Percentiles rank a stretch among this genome's conserved stretches.
These are phyloP conservation scores for Mactra quadrangularis DNA, from an alignment of 1,140 invertebrate genomes.

Conservation along the genomic window DNA sequence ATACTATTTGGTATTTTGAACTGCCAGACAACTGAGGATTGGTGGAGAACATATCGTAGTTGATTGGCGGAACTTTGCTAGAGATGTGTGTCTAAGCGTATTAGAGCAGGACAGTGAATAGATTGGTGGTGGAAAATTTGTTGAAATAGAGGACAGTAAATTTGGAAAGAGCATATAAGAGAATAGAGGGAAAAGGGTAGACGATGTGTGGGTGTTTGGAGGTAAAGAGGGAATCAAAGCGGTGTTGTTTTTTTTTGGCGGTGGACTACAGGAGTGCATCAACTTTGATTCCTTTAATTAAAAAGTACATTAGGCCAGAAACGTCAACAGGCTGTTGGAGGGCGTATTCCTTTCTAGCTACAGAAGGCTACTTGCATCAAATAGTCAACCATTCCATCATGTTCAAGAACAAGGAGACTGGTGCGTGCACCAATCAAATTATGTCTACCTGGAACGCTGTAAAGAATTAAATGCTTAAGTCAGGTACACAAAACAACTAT, in stretches of 20 bases:
- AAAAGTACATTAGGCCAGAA: neutral
- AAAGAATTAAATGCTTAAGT: neutral
- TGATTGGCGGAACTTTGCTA: neutral
- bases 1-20: neutral
- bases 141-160: neutral
- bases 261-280: constrained; percentile 1
- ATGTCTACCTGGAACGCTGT: constrained; percentile 5
- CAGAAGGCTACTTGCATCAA: neutral
- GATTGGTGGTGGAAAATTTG: constrained; percentile 5
- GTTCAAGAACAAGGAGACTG: constrained; percentile 8
- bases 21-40: neutral
- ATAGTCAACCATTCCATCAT: no score
- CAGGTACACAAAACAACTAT: neutral
- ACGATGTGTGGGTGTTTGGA: no score
- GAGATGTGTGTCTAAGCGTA: neutral
- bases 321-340: constrained; percentile 3
- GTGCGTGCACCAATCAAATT: neutral
- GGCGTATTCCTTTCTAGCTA: neutral
- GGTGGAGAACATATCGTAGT: neutral
- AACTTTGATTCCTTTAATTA: neutral
- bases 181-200: constrained; percentile 4
- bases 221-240: neutral
- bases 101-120: neutral
- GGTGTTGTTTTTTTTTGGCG: neutral
- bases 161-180: neutral